phyloP scores from a whole-genome alignment of 2,113 vertebrate genomes.

The Nesogale talazaci region DNA sequence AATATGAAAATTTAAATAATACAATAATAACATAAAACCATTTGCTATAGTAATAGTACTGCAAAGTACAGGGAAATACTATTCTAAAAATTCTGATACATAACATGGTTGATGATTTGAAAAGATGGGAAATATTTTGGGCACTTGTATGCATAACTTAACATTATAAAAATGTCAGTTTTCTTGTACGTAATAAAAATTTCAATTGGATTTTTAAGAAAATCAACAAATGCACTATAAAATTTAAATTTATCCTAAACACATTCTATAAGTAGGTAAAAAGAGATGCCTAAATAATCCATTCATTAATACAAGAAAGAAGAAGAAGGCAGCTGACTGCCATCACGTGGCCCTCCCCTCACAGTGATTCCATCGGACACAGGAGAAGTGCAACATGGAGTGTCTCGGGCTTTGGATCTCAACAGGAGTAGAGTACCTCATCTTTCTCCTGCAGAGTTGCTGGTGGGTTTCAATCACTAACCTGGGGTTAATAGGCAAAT shows the following conservation, averaged over 20 bases:
- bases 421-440: too few species aligned
- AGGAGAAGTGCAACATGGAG: too few species aligned
- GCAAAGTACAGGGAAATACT: background rate
- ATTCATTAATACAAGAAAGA: slow-evolving; percentile 4
- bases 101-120: background rate
- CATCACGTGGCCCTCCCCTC: too few species aligned
- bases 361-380: too few species aligned
- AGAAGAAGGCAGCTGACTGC: too few species aligned
- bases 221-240: background rate
- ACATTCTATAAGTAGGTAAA: background rate
- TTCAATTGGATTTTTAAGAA: background rate
- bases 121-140: background rate
- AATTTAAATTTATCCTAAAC: background rate
- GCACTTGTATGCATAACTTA: background rate
- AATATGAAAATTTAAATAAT: too few species aligned
- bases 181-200: background rate
- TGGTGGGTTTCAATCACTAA: background rate
- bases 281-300: background rate
- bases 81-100: background rate
- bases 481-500: too few species aligned
- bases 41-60: background rate
- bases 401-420: too few species aligned
- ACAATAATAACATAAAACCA: background rate
- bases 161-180: background rate
- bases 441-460: too few species aligned